Base-by-base conservation (phyloP, 2,888 invertebrate species). In the Frankliniella intonsa region DNA sequence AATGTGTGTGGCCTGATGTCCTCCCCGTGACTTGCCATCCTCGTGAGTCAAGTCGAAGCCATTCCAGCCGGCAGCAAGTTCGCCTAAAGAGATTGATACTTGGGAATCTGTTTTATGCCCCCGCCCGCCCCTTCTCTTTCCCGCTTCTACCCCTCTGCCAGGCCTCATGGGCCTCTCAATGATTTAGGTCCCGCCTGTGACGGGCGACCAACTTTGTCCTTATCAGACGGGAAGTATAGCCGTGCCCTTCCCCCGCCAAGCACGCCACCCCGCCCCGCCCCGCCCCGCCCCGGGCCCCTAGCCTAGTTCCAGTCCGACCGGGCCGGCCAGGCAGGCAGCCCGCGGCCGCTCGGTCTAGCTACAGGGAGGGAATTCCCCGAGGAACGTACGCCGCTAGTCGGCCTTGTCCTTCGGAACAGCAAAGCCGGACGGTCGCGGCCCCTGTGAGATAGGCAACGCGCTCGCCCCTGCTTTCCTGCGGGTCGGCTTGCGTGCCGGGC, bases 21-120 rank as follows among this genome's bases (percentile, higher is more conserved):
- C 55, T 14, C 19, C 55, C 55, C 19, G 17, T 55, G 55, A 19
- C 55, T 14, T 55, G 17, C 55, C 25, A 8, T 76, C 69, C 25
- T 76, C 69, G 69, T 76, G 69, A 76, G 69, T 76, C 69, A 76
- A 76, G 69, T 76, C 69, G 69, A 76, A 25, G 69, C 69, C 69
- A 76, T 76, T 76, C 69, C 69, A 19, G 17, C 22, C 69, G 69
- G 22, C 69, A 22, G 69, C 69, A 25, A 76, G 69, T 76, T 76
- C 69, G 69, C 69, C 69, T 76, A 76, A 76, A 76, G 69, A 76
- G 69, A 76, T 76, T 76, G 69, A 76, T 76, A 76, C 69, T 76
- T 76, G 69, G 69, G 69, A 76, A 76, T 76, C 69, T 76, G 69
- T 76, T 76, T 76, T 76, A 76, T 76, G 69, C 69, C 22, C n/a